Evolutionary conservation across 2,888 invertebrate genomes (phyloP), one percentile per base, ranked within the genome.

Genomic region (Ectemnius continuus): DNA sequence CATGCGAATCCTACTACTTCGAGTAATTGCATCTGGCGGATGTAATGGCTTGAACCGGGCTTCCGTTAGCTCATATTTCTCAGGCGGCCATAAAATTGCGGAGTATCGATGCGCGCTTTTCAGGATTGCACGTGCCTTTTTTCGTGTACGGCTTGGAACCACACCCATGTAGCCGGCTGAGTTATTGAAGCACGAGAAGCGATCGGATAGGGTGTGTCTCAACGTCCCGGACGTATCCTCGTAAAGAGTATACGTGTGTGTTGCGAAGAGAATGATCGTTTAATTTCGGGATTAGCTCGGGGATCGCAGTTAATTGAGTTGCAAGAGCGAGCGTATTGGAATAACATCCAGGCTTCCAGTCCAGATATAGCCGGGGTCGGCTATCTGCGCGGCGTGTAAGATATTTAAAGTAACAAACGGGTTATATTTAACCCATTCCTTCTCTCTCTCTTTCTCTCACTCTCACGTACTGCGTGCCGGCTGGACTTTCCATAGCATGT

Each of bases 401-500:
- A 67, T 77, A 77, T 77, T 77, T 77, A 67, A 73, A 77, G 77
- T 67, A 67, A 73, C 77, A 73, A 77, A 77, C 77, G 77, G 8
- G 77, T 65, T 77, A 77, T 77, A 77, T 77, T 77, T 77, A 77
- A 73, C 78, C 69, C 36, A 2, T 36, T 11, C 36, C 36, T 11
- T 36, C 36, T 36, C 36, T 36, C 36, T 11, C 36, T 36, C 36
- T 36, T 8, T 36, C 36, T 11, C 36, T 8, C 36, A 1, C 36
- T 36, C 8, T 11, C 36, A 69, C 72, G 62, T 69, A 70, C 73
- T 18, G 69, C 69, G 57, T 67, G 73, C 77, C 64, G 26, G 36
- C 67, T 2, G 11, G 20, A 67, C 64, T 76, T 77, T 67, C 77
- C 77, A 63, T 67, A 65, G 77, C 63, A 52, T 52, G 77, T 61